Evolutionary conservation across 64 coral and sea anemone genomes (phyloP).

Genomic region (Porites lutea): DNA sequence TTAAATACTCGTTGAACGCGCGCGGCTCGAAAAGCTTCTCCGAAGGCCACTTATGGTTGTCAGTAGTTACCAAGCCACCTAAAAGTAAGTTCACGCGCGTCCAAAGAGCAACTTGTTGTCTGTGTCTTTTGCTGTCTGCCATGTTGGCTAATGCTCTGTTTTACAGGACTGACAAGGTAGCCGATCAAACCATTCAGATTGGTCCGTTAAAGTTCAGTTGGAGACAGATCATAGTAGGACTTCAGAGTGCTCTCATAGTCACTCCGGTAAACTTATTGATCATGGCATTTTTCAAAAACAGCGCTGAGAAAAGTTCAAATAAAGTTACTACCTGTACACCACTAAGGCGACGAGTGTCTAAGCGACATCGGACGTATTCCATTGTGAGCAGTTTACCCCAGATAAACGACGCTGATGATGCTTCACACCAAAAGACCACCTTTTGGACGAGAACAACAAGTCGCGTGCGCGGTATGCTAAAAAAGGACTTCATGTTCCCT

Average conservation of each 20-base stretch:
- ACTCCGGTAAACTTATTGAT: conserved; percentile 44
- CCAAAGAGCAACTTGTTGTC: conserved; percentile 51
- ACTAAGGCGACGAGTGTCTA: not conserved
- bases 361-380: not conserved
- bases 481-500: conserved; percentile 32
- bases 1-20: conserved; percentile 12
- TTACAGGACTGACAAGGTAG: conserved; percentile 38
- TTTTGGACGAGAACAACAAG: not conserved
- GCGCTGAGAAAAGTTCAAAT: not conserved
- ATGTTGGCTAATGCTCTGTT: conserved; percentile 70
- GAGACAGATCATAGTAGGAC: conserved; percentile 69
- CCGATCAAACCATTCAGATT: conserved; percentile 57
- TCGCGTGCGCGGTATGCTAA: not conserved
- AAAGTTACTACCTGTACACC: not conserved
- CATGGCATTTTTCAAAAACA: conserved; percentile 26
- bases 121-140: conserved; percentile 31
- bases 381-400: not conserved
- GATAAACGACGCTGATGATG: not conserved
- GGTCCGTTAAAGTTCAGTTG: conserved; percentile 66
- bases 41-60: conserved; percentile 66
- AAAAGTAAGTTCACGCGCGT: conserved; percentile 55
- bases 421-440: not conserved
- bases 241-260: conserved; percentile 51
- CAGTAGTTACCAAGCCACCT: conserved; percentile 54
- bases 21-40: conserved; percentile 4